Base-by-base conservation (phyloP, 2,113 vertebrate species). In the Thunnus thynnus region DNA sequence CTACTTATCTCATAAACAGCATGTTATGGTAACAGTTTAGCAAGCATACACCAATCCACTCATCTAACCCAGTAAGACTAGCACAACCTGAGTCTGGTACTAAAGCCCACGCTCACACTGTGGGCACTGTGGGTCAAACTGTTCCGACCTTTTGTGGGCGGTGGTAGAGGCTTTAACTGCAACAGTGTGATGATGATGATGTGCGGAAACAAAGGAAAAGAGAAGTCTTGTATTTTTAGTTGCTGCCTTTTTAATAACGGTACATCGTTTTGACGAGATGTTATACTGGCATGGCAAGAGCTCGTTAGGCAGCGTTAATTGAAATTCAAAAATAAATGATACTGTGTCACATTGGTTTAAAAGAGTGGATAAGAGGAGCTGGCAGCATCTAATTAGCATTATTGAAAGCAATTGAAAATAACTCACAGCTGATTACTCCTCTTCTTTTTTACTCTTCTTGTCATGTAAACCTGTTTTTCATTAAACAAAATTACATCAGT, bases 101-200 rank as follows among this genome's bases (percentile, higher is more conserved):
- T n/a, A 14, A 68, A 77, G 47, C 88, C 74, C 64, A 82, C 78
- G 3, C 68, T 77, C 18, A 36, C 69, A 60, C 76, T 69, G 69
- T 78, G 41, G 85, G 60, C 30, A 54, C 50, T 22, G 60, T 54
- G 62, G 76, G 72, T 88, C 55, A 14, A 78, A 82, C 11, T 22
- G 16, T 8, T 80, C 30, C 78, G 83, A 83, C 87, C 66, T 86
- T 86, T 76, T 55, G 78, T 88, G 76, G 85, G 85, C 17, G 36
- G 71, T 2, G 17, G 48, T 36, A 5, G 57, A 82, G 47, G 62
- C 71, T 85, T 73, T 75, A 52, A 73, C 44, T 84, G 62, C 67
- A 74, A 18, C 36, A 55, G 1, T 73, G 64, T 78, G 67, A 41
- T 79, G 67, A 41, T 79, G 57, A 69, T 83, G 61, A 54, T 76